These are phyloP conservation scores for Acanthurus tractus DNA, from an alignment of 2,797 vertebrate genomes.

Conservation along the genomic window DNA sequence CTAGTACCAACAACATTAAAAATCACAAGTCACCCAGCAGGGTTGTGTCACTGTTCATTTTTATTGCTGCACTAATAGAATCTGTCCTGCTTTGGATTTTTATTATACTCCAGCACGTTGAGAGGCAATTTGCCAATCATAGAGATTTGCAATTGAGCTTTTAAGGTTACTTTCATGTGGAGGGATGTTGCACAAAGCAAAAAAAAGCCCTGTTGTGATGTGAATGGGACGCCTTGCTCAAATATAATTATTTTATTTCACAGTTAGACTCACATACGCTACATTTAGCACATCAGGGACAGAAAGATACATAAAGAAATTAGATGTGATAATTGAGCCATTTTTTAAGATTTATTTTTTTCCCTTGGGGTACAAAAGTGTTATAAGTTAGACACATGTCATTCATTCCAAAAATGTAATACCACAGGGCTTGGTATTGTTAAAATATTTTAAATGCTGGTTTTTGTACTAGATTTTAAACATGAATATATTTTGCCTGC, in stretches of 20 bases:
- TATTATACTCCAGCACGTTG: conserved; percentile 31
- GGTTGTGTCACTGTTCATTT: conserved; percentile 58
- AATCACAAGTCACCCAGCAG: conserved; percentile 73
- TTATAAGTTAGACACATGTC: conserved; percentile 17
- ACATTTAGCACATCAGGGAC: conserved; percentile 18
- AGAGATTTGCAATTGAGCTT: conserved; percentile 48
- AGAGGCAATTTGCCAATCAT: conserved; percentile 60
- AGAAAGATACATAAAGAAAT: conserved; percentile 27
- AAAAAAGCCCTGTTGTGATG: conserved; percentile 42
- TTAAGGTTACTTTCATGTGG: conserved; percentile 43
- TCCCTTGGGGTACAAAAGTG: conserved; percentile 18
- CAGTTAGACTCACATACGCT: conserved; percentile 22
- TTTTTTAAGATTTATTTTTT: conserved; percentile 7
- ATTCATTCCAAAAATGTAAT: conserved; percentile 13
- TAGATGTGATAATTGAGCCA: conserved; percentile 18
- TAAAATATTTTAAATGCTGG: not conserved
- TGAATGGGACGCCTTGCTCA: conserved; percentile 36
- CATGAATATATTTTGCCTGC: not conserved
- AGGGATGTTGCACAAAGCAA: conserved; percentile 28
- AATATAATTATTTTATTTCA: conserved; percentile 42
- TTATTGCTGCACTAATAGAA: conserved; percentile 51
- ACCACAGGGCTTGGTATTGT: not conserved
- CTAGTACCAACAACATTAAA: conserved; percentile 64
- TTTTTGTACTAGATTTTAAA: not conserved
- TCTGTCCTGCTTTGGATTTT: conserved; percentile 44